Evolutionary conservation across 2,113 vertebrate species (phyloP).

Genomic region (Callopanchax toddi): DNA sequence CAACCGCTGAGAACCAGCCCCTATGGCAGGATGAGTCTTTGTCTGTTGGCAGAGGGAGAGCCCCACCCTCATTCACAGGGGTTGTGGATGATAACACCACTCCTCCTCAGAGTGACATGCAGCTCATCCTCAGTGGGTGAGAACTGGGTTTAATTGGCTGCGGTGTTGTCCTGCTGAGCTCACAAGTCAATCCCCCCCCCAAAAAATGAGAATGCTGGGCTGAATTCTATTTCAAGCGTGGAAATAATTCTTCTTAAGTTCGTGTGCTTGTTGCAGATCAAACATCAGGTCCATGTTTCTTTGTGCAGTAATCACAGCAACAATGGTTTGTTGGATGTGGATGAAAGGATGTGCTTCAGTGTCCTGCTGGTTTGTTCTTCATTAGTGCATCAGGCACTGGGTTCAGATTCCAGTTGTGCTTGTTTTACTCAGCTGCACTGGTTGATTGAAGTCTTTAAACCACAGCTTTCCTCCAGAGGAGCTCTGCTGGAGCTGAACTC

Average conservation of each 20-base stretch:
- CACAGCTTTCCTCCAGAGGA: constrained; percentile 26
- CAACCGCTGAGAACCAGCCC: constrained; percentile 31
- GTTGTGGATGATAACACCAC: constrained; percentile 25
- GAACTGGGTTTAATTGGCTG: constrained; percentile 21
- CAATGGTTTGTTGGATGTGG: background rate
- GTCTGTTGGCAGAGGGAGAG: constrained; percentile 64
- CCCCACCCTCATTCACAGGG: constrained; percentile 65
- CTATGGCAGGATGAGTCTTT: constrained; percentile 53
- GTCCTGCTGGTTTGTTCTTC: constrained; percentile 37
- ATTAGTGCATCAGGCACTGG: constrained; percentile 8
- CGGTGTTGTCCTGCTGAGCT: constrained; percentile 7
- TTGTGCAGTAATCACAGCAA: background rate
- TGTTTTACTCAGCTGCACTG: constrained; percentile 1
- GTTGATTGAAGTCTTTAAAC: constrained; percentile 8
- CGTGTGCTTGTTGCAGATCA: constrained; percentile 23
- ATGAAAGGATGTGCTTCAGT: constrained; percentile 1
- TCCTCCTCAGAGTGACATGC: constrained; percentile 35
- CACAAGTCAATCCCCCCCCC: constrained; percentile 45
- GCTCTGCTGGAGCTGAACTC: constrained; percentile 31
- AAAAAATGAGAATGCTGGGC: background rate
- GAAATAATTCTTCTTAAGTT: constrained; percentile 8
- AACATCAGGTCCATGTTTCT: constrained; percentile 1
- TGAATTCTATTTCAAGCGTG: constrained; percentile 25
- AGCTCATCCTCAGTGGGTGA: constrained; percentile 24
- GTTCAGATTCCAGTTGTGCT: constrained; percentile 5